Percentiles rank a stretch among this genome's conserved stretches.
Conservation (phyloP, 2,113 vertebrate genomes). For the Cromileptes altivelis region DNA sequence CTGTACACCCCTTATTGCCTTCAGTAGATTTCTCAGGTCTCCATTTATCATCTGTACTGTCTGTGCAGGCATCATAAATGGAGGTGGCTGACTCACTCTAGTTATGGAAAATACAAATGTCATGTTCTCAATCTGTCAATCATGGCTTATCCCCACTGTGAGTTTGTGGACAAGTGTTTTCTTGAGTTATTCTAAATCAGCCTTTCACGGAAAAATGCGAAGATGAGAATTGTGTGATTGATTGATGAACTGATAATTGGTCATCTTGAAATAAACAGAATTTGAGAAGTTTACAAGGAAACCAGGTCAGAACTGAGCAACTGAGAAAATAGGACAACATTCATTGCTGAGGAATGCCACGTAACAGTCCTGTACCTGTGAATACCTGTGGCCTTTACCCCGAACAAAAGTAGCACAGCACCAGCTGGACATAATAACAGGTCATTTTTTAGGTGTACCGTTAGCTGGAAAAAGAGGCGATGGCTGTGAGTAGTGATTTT, state of each 20-base stretch:
- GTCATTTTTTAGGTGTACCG: conserved; percentile 53
- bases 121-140: conserved; percentile 24
- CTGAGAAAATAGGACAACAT: neutral
- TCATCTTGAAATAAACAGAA: neutral
- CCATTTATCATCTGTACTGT: conserved; percentile 19
- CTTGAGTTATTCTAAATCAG: too few species aligned
- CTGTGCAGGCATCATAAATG: neutral
- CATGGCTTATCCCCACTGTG: neutral
- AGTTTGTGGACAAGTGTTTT: neutral
- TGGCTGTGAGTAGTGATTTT: conserved; percentile 32
- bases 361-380: conserved; percentile 23
- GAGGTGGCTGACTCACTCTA: neutral
- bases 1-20: neutral
- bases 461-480: conserved; percentile 29
- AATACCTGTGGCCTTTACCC: conserved; percentile 54
- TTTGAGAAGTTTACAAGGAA: neutral
- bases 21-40: neutral
- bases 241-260: too few species aligned
- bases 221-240: neutral
- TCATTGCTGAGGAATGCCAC: conserved; percentile 25
- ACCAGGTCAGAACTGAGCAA: neutral
- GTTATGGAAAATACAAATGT: conserved; percentile 6
- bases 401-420: conserved; percentile 37
- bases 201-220: neutral
- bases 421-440: conserved; percentile 57